Evolutionary conservation across 2,113 vertebrate genomes (phyloP).

Genomic region (Cettia cetti): DNA sequence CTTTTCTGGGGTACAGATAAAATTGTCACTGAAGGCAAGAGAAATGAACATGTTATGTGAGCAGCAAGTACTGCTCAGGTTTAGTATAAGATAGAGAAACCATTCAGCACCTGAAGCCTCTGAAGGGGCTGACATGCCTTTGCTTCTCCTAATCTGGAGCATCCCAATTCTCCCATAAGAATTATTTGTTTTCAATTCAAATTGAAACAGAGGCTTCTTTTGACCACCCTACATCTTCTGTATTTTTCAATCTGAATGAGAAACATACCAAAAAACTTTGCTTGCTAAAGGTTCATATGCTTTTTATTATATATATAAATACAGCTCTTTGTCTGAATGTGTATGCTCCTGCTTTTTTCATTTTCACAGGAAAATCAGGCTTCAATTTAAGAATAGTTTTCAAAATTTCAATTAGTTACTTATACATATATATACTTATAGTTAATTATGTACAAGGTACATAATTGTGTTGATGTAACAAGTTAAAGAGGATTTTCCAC

Average conservation of each 20-base stretch:
- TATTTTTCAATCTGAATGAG: neutral
- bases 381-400: neutral
- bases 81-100: neutral
- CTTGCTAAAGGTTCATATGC: neutral
- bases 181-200: neutral
- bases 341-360: neutral
- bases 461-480: neutral
- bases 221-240: fast-evolving
- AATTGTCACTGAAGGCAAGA: neutral
- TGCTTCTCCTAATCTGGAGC: neutral
- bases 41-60: neutral
- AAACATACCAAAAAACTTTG: neutral
- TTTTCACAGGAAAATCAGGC: neutral
- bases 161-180: neutral
- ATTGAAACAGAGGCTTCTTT: neutral
- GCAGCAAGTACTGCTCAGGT: neutral
- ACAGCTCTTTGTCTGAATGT: neutral
- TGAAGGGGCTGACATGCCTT: neutral
- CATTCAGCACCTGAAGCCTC: neutral
- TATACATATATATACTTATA: too few relatives aligned
- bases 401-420: too few relatives aligned
- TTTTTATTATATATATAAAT: neutral
- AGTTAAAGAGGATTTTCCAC: neutral
- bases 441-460: neutral
- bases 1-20: neutral